Percentiles rank a stretch among this genome's conserved stretches.
phyloP scores from a whole-genome alignment of 2,888 invertebrate species.

The Halictus ligatus region DNA sequence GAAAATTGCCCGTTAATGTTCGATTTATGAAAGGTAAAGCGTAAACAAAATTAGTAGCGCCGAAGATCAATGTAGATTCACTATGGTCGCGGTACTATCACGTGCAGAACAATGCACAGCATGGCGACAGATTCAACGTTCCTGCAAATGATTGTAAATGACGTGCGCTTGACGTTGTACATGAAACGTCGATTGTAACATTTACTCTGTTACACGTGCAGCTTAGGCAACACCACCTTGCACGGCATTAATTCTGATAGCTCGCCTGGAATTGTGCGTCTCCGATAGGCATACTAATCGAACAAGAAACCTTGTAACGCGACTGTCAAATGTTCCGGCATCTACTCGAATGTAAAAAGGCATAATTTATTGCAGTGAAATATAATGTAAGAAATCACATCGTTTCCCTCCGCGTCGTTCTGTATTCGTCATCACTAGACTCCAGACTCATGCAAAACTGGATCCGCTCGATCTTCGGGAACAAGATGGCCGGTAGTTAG shows the following conservation, averaged over 20 bases:
- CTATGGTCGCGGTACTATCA: not conserved
- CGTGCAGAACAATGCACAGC: not conserved
- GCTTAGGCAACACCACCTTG: not conserved
- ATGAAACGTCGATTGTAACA: constrained; percentile 17
- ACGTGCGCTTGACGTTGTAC: not conserved
- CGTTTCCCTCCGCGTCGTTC: not conserved
- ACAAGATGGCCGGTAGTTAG: too few relatives aligned
- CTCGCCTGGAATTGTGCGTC: not conserved
- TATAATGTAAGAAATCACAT: not conserved
- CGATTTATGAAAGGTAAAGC: not conserved
- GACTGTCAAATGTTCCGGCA: not conserved
- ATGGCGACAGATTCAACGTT: not conserved
- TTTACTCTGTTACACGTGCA: not conserved
- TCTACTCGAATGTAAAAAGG: not conserved
- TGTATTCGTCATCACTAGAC: not conserved
- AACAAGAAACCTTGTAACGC: not conserved
- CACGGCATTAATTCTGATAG: not conserved
- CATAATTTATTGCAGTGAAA: not conserved
- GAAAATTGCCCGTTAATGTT: not conserved
- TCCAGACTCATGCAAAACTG: not conserved
- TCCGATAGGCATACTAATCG: not conserved
- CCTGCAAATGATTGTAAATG: constrained; percentile 14
- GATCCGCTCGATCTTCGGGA: not conserved
- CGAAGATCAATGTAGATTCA: not conserved
- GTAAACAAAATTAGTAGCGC: too few relatives aligned